Evolutionary conservation across 2,888 invertebrate genomes (phyloP).

Genomic region (Tromatobia lineatoria): DNA sequence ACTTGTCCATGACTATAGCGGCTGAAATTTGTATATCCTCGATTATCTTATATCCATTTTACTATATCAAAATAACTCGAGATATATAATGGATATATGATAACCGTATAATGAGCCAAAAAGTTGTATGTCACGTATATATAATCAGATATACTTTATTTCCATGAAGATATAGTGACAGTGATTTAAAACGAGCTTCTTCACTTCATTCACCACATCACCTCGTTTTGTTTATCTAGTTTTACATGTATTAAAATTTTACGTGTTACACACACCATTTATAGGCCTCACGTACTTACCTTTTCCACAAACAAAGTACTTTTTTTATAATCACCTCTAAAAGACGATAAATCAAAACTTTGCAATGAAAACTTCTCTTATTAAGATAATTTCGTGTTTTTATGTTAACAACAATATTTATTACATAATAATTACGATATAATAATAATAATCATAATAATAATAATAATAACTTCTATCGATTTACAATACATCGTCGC

Average conservation of each 20-base stretch:
- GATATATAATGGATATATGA: no score
- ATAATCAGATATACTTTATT: no score
- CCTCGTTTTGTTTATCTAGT: slow-evolving; percentile 46
- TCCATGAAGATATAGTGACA: not conserved
- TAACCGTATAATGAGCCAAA: no score
- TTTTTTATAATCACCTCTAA: slow-evolving; percentile 78
- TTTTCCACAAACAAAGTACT: slow-evolving; percentile 12
- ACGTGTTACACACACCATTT: slow-evolving; percentile 32
- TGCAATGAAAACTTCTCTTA: slow-evolving; percentile 75
- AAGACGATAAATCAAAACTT: slow-evolving; percentile 86
- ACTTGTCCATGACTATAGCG: no score
- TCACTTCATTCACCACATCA: slow-evolving; percentile 20
- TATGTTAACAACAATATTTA: slow-evolving; percentile 86
- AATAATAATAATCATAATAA: slow-evolving; percentile 59
- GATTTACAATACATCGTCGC: slow-evolving; percentile 85
- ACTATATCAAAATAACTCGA: no score
- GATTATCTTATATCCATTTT: no score
- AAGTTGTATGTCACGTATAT: no score
- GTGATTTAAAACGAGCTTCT: slow-evolving; percentile 4
- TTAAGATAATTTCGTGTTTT: slow-evolving; percentile 67
- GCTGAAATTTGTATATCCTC: no score
- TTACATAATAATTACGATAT: slow-evolving; percentile 85
- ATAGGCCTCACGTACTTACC: slow-evolving; percentile 53
- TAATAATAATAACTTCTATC: slow-evolving; percentile 83
- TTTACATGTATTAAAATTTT: slow-evolving; percentile 45